Base-by-base conservation (phyloP, 2,888 invertebrate genomes). In the Taenaris catops region DNA sequence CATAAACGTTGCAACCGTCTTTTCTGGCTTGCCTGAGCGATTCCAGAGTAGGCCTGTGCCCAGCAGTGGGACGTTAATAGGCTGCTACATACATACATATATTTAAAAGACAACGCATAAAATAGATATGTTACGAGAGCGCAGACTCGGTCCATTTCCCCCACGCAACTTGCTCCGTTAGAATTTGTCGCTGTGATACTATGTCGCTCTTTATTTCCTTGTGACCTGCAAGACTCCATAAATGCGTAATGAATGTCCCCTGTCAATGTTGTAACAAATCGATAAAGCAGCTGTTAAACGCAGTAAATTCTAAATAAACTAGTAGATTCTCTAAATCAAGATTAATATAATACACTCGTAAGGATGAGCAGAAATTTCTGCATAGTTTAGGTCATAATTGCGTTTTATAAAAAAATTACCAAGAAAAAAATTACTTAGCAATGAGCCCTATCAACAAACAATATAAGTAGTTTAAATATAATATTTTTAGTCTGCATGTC, bases 1-100 rank as follows among this genome's bases (percentile, higher is more conserved):
- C 67, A 54, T 94, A 93, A 2, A 91, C 74, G 51, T 91, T 90
- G 58, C 95, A 95, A 9, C 92, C 91, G 31, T 90, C 88, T 40
- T 80, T 81, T 53, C 89, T 89, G 2, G 90, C 88, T 49, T 87
- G 83, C 12, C 84, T 60, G 35, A 93, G 57, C 0, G 90, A 75
- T 40, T 88, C 80, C 44, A 91, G 60, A 0, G 91, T 90, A 16
- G n/a, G n/a, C n/a, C n/a, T n/a, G n/a, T n/a, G n/a, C n/a, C n/a
- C n/a, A n/a, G n/a, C n/a, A n/a, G n/a, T n/a, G n/a, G n/a, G n/a
- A n/a, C n/a, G n/a, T n/a, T n/a, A n/a, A n/a, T n/a, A n/a, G n/a
- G n/a, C n/a, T n/a, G n/a, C n/a, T n/a, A n/a, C n/a, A n/a, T n/a
- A n/a, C n/a, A n/a, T n/a, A n/a, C n/a, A n/a, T n/a, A n/a, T n/a